phyloP scores from a whole-genome alignment of 2,888 invertebrate species.

The Drosophila macrospina region DNA sequence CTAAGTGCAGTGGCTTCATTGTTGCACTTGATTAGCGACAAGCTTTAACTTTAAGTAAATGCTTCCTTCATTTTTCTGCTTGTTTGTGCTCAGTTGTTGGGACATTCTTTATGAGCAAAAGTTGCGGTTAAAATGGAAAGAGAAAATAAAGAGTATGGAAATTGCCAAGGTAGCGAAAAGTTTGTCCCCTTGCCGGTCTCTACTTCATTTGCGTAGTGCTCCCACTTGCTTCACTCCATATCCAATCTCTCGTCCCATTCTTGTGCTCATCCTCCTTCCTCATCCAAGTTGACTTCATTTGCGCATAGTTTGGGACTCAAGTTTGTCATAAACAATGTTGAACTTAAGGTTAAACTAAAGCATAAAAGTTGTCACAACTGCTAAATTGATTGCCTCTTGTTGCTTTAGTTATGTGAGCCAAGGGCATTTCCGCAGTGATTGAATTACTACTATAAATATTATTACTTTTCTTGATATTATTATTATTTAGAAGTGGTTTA shows the following conservation, averaged over 20 bases:
- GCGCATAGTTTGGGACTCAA: constrained; percentile 71
- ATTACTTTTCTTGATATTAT: too few species aligned
- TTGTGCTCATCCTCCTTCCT: constrained; percentile 4
- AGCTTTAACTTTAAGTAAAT: constrained; percentile 49
- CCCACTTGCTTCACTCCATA: constrained; percentile 19
- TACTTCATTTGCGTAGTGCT: constrained; percentile 57
- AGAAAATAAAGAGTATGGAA: constrained; percentile 41
- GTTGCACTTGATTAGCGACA: constrained; percentile 71
- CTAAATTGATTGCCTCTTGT: constrained; percentile 67
- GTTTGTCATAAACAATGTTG: constrained; percentile 75
- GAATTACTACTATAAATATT: constrained; percentile 1
- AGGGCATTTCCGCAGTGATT: constrained; percentile 19
- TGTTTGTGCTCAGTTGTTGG: constrained; percentile 24
- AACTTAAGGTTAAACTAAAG: constrained; percentile 61
- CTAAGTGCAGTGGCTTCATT: constrained; percentile 47
- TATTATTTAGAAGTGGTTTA: too few species aligned
- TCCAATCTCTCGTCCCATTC: not conserved
- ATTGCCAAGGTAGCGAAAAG: constrained; percentile 59
- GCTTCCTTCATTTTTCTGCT: constrained; percentile 9
- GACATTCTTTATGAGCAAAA: constrained; percentile 51
- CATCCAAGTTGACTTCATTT: constrained; percentile 64
- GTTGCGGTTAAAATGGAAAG: constrained; percentile 23
- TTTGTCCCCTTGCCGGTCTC: constrained; percentile 46
- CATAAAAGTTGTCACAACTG: constrained; percentile 57
- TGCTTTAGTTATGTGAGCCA: constrained; percentile 14